These are phyloP conservation scores for Drosophila sproati DNA, from an alignment of 1,140 invertebrate genomes.

Conservation along the genomic window DNA sequence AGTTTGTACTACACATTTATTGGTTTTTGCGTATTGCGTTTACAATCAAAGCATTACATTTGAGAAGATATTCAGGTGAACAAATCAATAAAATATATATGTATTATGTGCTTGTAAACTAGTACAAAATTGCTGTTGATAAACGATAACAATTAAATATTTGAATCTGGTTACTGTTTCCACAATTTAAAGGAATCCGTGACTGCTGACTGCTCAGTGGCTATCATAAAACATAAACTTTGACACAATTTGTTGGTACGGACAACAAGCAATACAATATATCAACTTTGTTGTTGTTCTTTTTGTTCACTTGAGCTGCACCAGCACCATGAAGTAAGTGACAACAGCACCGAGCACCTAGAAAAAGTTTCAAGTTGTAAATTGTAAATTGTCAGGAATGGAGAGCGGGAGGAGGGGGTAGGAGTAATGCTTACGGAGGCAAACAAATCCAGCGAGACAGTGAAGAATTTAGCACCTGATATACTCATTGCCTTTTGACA, in stretches of 20 bases:
- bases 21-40: slow-evolving; percentile 44
- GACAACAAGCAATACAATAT: slow-evolving; percentile 39
- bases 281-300: slow-evolving; percentile 33
- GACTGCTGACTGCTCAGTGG: slow-evolving; percentile 21
- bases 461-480: slow-evolving; percentile 94
- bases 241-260: slow-evolving; percentile 41
- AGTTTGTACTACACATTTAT: slow-evolving; percentile 65
- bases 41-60: slow-evolving; percentile 59
- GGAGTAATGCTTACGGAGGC: slow-evolving; percentile 89
- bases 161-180: slow-evolving; percentile 12
- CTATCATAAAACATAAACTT: slow-evolving; percentile 32
- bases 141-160: slow-evolving; percentile 18
- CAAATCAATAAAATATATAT: slow-evolving; percentile 45
- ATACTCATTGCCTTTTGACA: slow-evolving; percentile 94
- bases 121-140: neutral
- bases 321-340: slow-evolving; percentile 96
- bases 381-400: neutral
- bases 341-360: slow-evolving; percentile 94
- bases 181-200: neutral
- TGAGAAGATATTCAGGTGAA: slow-evolving; percentile 15
- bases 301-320: slow-evolving; percentile 90
- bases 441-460: slow-evolving; percentile 93
- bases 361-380: slow-evolving; percentile 37
- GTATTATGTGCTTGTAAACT: slow-evolving; percentile 1
- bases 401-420: neutral